Conservation (phyloP, 2,113 vertebrate genomes). For the Pelobates fuscus region DNA sequence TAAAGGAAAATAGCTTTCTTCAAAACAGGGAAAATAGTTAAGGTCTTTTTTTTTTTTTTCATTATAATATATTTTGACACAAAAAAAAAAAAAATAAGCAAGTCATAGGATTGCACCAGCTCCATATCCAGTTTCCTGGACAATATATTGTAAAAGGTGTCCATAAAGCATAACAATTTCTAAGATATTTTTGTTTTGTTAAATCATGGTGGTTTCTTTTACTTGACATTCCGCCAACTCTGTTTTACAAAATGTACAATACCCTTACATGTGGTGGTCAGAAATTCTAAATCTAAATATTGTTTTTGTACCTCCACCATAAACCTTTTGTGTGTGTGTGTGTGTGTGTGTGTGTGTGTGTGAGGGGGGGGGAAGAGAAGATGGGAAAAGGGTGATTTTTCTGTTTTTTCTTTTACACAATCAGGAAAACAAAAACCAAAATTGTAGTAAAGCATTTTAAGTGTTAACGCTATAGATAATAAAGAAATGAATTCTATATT, state of each 20-base stretch:
- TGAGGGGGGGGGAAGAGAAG: no score
- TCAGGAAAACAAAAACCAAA: conserved; percentile 53
- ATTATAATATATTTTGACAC: conserved; percentile 85
- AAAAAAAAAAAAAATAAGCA: conserved; percentile 81
- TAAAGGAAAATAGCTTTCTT: conserved; percentile 83
- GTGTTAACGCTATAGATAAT: conserved; percentile 76
- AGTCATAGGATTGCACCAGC: conserved; percentile 84
- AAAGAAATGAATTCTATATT: conserved; percentile 70
- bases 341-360: background rate
- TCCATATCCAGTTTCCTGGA: conserved; percentile 77
- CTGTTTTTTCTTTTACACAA: conserved; percentile 22
- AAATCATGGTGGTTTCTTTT: conserved; percentile 66
- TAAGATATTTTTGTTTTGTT: conserved; percentile 62
- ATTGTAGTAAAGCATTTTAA: conserved; percentile 65
- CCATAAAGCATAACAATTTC: conserved; percentile 74
- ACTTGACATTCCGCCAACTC: conserved; percentile 71
- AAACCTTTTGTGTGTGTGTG: conserved; percentile 55
- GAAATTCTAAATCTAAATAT: conserved; percentile 65
- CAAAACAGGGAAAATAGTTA: conserved; percentile 83
- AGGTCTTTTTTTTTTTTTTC: conserved; percentile 75
- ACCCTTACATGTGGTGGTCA: conserved; percentile 73
- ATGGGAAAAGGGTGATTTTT: no score
- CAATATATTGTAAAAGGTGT: conserved; percentile 77
- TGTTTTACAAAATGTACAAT: conserved; percentile 86
- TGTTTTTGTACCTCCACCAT: conserved; percentile 55